Evolutionary conservation across 2,797 vertebrate species (phyloP).

Genomic region (Scolopax rusticola): DNA sequence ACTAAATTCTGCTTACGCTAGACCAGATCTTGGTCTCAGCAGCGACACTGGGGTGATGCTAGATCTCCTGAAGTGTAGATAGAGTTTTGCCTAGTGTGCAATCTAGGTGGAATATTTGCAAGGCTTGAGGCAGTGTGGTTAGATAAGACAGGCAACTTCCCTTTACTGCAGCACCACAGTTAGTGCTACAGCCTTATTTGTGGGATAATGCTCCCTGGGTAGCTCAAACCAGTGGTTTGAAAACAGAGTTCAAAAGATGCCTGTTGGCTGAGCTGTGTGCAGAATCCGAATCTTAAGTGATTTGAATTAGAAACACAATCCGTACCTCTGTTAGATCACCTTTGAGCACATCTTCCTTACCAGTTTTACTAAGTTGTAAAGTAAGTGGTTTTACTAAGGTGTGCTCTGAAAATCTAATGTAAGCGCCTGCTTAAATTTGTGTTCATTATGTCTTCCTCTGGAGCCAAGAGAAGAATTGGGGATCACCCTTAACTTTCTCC

Average conservation of each 20-base stretch:
- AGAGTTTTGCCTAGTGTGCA: not conserved
- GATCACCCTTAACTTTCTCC: not conserved
- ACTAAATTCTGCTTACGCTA: not conserved
- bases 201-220: not conserved
- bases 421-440: not conserved
- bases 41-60: not conserved
- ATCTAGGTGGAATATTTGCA: not conserved
- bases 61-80: not conserved
- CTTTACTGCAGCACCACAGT: not conserved
- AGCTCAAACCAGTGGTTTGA: not conserved
- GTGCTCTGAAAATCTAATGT: not conserved
- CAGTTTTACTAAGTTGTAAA: not conserved
- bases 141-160: not conserved
- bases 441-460: not conserved
- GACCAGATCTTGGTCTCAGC: not conserved
- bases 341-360: not conserved
- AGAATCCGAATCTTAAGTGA: not conserved
- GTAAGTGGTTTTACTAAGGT: not conserved
- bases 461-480: not conserved
- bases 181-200: not conserved
- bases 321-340: not conserved
- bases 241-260: not conserved
- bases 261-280: rapidly evolving
- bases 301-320: not conserved
- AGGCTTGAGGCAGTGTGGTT: not conserved